A percentile compares a stretch with the other conserved stretches of the same genome.
phyloP scores from a whole-genome alignment of 2,797 vertebrate species.

The Sciurus carolinensis region DNA sequence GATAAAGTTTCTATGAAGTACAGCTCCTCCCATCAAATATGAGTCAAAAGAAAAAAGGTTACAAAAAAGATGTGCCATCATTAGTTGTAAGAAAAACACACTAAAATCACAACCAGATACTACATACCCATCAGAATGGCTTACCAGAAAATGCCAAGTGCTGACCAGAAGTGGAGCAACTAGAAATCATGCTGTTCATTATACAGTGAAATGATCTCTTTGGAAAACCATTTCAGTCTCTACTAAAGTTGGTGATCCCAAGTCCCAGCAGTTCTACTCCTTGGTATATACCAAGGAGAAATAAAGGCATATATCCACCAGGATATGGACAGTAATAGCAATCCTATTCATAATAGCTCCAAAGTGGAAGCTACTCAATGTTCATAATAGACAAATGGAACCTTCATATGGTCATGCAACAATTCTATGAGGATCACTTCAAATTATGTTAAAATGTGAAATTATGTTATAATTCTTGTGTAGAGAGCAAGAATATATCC shows the following conservation, averaged over 20 bases:
- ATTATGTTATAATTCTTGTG: neutral
- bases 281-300: neutral
- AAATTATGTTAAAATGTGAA: neutral
- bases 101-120: constrained; percentile 14
- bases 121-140: neutral
- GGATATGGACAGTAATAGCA: neutral
- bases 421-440: neutral
- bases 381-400: constrained; percentile 15
- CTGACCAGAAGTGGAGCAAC: neutral
- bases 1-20: neutral
- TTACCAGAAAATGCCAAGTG: constrained; percentile 30
- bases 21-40: neutral
- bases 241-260: neutral
- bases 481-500: neutral
- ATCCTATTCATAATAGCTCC: neutral
- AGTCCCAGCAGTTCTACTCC: constrained; percentile 5
- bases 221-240: constrained; percentile 19
- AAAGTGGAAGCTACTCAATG: neutral
- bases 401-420: neutral
- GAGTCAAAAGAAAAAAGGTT: neutral
- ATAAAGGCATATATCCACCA: neutral
- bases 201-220: neutral
- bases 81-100: constrained; percentile 31
- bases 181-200: neutral
- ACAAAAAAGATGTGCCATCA: neutral